Evolutionary conservation across 2,797 vertebrate genomes (phyloP), one percentile per base, ranked within the genome.

Genomic region (Rhinogobio ventralis): DNA sequence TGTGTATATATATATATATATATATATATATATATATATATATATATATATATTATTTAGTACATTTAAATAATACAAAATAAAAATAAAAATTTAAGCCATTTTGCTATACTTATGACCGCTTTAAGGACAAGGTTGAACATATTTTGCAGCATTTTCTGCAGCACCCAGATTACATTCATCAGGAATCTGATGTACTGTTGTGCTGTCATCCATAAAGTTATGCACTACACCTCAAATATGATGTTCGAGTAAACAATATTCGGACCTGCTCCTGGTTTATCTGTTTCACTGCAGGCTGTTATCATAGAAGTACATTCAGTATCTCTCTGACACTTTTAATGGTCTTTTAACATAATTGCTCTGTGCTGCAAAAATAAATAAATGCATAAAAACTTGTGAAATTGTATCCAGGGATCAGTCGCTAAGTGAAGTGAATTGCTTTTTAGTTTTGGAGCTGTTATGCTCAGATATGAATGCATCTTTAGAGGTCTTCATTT

Each of bases 291-390:
- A 36, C 46, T 25, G 64, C 64, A 68, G 62, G 30, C 53, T 55
- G 3, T 80, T 53, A 78, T 36, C 28, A 67, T 5, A 23, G 10
- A 68, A 39, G 23, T 7, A 4, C 53, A 53, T 69, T 69, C 42
- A 8, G 33, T 11, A 36, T 69, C 46, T 39, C 17, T 33, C 42
- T 46, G 30, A 36, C n/a, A 36, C 46, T 53, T 53, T 19, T 80
- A 51, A 80, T 28, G 23, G 79, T 55, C 46, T 39, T 46, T 62
- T 60, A 72, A 45, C 30, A 45, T 60, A 81, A 81, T 81, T 71
- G 80, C 80, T 72, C 14, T 53, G 28, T 71, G 67, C 20, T 46
- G 28, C 19, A 25, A 30, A 45, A 60, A 81, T 30, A 60, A 45
- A 81, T 5, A 60, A 30, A 60, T 23, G 69, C 80, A 73, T 46